These are phyloP conservation scores for Semnornis frantzii DNA, from an alignment of 2,113 vertebrate species.

Conservation along the genomic window DNA sequence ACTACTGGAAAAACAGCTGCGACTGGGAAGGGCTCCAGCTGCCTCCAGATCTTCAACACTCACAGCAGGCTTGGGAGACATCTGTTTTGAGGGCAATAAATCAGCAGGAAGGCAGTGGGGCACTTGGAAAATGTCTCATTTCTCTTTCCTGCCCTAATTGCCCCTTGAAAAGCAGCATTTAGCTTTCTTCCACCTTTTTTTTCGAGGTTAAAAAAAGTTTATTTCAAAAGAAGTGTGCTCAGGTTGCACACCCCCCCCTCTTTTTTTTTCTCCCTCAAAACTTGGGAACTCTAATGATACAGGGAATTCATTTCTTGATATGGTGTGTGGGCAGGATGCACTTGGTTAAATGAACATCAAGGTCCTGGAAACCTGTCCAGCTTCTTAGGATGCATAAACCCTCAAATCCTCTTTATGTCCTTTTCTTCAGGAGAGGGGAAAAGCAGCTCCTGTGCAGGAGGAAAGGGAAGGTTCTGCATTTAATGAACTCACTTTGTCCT, in stretches of 20 bases:
- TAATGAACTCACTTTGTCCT: conserved; percentile 19
- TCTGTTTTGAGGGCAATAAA: too few species aligned
- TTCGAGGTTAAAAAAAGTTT: accelerated
- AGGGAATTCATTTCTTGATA: too few species aligned
- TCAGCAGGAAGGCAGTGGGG: accelerated
- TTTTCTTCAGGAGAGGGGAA: neutral
- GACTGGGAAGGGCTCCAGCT: neutral
- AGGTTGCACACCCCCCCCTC: too few species aligned
- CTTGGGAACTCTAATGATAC: too few species aligned
- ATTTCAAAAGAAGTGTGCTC: neutral
- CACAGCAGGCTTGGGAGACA: neutral
- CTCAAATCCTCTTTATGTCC: neutral
- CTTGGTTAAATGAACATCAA: neutral
- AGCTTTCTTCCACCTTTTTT: neutral
- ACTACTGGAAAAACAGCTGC: conserved; percentile 44
- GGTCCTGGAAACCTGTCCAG: neutral
- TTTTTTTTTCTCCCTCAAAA: accelerated
- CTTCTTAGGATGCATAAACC: neutral
- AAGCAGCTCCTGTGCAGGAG: neutral
- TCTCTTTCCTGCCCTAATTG: neutral
- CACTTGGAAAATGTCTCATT: accelerated
- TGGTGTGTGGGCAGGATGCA: accelerated
- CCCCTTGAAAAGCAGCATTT: neutral
- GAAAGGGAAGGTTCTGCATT: neutral
- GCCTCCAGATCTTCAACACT: neutral